A percentile compares a stretch with the other conserved stretches of the same genome.
These are phyloP conservation scores for Pantherophis alleghaniensis DNA, from an alignment of 2,797 vertebrate genomes.

Conservation along the genomic window DNA sequence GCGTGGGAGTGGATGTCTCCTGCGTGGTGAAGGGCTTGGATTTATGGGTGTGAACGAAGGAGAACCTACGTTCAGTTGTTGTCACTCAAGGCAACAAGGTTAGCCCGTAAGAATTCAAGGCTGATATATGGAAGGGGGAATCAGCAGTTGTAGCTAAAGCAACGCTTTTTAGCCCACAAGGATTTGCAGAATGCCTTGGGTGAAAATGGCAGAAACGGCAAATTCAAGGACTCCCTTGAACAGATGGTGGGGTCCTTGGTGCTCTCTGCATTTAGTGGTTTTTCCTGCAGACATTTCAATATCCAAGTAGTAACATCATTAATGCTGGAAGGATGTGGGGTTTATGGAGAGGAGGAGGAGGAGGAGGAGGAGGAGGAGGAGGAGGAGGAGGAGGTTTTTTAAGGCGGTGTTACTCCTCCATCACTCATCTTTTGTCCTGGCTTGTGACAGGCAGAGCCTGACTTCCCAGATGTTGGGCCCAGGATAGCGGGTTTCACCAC, in stretches of 20 bases:
- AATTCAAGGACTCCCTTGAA: neutral
- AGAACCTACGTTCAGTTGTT: neutral
- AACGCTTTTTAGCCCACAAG: neutral
- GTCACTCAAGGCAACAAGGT: neutral
- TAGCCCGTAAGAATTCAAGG: neutral
- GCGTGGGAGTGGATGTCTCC: neutral
- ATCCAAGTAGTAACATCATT: too few species aligned
- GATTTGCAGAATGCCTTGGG: neutral
- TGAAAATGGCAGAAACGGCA: neutral
- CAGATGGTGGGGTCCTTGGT: neutral
- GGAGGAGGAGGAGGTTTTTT: neutral
- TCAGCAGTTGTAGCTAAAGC: neutral
- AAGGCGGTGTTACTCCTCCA: neutral
- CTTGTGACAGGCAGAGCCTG: too few species aligned
- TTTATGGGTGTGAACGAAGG: neutral
- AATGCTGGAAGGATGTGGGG: too few species aligned
- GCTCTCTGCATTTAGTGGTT: too few species aligned
- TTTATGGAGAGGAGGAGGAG: too few species aligned
- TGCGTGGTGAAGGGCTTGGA: neutral
- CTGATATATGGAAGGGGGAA: neutral
- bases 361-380: too few species aligned
- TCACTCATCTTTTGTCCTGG: too few species aligned
- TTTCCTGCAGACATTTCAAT: too few species aligned
- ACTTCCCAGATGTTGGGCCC: too few species aligned
- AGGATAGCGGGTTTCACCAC: too few species aligned